Percentiles rank a stretch among this genome's conserved stretches.
phyloP scores from a whole-genome alignment of 2,888 invertebrate species.

The Nasonia oneida region DNA sequence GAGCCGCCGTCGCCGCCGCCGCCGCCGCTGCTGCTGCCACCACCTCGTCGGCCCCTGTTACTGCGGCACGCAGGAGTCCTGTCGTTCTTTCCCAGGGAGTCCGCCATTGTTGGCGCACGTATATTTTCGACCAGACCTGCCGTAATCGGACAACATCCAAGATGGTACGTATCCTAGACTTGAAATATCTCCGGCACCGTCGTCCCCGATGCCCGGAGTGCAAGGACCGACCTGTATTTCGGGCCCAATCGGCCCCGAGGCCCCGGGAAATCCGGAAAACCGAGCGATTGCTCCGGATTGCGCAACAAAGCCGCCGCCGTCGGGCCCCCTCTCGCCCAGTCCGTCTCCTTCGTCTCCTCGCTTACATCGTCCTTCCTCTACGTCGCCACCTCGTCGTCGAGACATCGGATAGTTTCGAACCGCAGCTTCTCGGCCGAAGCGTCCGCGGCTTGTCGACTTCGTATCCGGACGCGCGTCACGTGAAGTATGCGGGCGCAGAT shows the following conservation, averaged over 20 bases:
- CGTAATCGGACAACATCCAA: conserved; percentile 91
- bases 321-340: not conserved
- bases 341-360: not conserved
- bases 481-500: not conserved
- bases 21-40: not conserved
- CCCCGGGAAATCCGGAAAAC: conserved; percentile 66
- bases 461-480: not conserved
- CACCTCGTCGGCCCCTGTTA: not conserved
- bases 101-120: conserved; percentile 93
- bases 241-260: conserved; percentile 51
- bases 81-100: conserved; percentile 87
- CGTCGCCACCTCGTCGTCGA: not conserved
- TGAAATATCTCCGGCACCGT: conserved; percentile 52
- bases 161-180: conserved; percentile 84
- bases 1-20: not conserved
- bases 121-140: conserved; percentile 86
- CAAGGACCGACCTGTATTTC: conserved; percentile 68
- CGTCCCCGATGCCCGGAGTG: not conserved
- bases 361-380: not conserved
- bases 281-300: conserved; percentile 74
- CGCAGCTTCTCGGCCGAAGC: not conserved
- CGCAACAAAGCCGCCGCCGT: conserved; percentile 71
- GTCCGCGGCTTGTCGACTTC: not conserved
- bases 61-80: conserved; percentile 27
- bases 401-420: not conserved